These are phyloP conservation scores for mouse (Mus musculus) DNA, from an alignment of 2,113 vertebrate genomes.

Conservation along the genomic window DNA sequence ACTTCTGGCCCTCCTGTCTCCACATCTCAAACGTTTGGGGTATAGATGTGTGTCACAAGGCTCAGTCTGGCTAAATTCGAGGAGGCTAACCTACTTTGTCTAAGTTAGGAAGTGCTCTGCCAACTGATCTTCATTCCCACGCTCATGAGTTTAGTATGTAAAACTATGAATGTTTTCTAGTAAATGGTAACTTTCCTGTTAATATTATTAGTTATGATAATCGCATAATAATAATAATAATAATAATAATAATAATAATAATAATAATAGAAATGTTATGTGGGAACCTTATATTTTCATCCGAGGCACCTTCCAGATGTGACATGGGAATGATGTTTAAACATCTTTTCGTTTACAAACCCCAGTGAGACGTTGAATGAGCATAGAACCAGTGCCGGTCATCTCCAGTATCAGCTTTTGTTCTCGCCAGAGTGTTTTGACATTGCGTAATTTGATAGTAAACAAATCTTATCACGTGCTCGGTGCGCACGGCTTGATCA, in stretches of 20 bases:
- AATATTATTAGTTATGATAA: neutral
- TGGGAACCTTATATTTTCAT: neutral
- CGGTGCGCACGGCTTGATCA: neutral
- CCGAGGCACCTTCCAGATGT: neutral
- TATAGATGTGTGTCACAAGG: too few species aligned
- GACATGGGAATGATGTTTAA: neutral
- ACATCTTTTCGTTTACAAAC: conserved; percentile 15
- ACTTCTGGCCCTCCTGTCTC: neutral
- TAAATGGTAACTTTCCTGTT: neutral
- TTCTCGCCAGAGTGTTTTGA: conserved; percentile 63
- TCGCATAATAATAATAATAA: neutral
- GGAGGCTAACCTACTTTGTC: neutral
- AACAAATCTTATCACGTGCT: conserved; percentile 79
- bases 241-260: neutral
- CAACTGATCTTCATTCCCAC: too few species aligned
- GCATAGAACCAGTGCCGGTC: neutral
- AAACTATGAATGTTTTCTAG: conserved; percentile 6
- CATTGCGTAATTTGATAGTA: conserved; percentile 70
- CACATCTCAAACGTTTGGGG: neutral
- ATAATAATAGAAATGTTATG: neutral
- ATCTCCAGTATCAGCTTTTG: conserved; percentile 33
- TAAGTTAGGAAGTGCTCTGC: neutral
- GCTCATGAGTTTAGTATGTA: neutral
- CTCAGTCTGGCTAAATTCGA: too few species aligned
- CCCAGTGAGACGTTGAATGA: neutral